Conservation (phyloP, 1,140 invertebrate species). For the Caligus rogercresseyi region DNA sequence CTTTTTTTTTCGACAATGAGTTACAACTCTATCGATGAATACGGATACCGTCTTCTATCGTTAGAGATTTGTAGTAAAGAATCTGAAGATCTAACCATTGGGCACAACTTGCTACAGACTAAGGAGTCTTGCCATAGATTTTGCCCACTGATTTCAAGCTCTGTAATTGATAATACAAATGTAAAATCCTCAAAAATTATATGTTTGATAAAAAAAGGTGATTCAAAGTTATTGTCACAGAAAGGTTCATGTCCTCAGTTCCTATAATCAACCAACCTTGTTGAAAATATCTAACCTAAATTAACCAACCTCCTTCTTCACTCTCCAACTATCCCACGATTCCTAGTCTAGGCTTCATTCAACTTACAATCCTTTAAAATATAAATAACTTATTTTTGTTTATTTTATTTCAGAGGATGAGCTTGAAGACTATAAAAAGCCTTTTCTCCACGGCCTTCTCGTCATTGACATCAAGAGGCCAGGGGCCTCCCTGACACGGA, state of each 20-base stretch:
- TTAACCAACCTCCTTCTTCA: background rate
- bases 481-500: slow-evolving; percentile 24
- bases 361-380: too few species aligned
- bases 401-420: slow-evolving; percentile 10
- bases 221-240: background rate
- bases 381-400: background rate
- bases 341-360: too few species aligned
- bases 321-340: background rate
- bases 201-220: background rate
- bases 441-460: slow-evolving; percentile 23
- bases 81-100: too few species aligned
- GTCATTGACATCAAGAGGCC: slow-evolving; percentile 23
- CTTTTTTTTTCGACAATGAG: too few species aligned
- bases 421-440: slow-evolving; percentile 21
- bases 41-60: too few species aligned
- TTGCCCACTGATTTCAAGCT: too few species aligned
- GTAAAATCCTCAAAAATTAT: too few species aligned
- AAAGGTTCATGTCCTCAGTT: background rate
- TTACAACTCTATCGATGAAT: too few species aligned
- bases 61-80: too few species aligned
- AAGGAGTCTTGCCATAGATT: too few species aligned
- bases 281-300: background rate
- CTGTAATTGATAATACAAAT: too few species aligned
- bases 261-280: background rate
- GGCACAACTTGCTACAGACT: too few species aligned